Percentiles rank a stretch among this genome's conserved stretches.
phyloP scores from a whole-genome alignment of 2,113 vertebrate genomes.

The Heptranchias perlo region DNA sequence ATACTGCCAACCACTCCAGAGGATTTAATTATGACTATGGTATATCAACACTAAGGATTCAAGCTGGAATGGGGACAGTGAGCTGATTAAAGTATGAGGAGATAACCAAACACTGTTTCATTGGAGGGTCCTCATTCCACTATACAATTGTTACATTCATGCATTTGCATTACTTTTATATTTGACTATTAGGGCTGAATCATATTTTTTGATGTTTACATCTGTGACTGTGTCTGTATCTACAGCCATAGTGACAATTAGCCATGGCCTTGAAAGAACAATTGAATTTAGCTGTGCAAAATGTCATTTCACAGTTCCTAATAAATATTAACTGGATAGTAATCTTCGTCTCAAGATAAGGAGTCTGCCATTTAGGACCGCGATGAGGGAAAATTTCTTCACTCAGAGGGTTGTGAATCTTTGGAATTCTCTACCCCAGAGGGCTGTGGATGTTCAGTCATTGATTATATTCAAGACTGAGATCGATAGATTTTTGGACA shows the following conservation, averaged over 20 bases:
- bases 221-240: background rate
- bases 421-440: no score
- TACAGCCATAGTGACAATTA: background rate
- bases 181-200: background rate
- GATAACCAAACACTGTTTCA: background rate
- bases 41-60: constrained; percentile 1
- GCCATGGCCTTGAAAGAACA: background rate
- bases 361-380: no score
- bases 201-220: background rate
- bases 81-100: background rate
- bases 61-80: background rate
- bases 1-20: constrained; percentile 32
- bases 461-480: no score
- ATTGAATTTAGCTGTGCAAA: background rate
- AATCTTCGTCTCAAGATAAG: no score
- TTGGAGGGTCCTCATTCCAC: background rate
- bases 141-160: background rate
- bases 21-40: constrained; percentile 37
- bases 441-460: no score
- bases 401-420: no score
- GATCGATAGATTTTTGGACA: no score
- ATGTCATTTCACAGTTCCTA: background rate
- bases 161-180: background rate
- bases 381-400: no score
- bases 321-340: background rate